Conservation (phyloP, 2,888 invertebrate genomes). For the Matsumyia berberina region DNA sequence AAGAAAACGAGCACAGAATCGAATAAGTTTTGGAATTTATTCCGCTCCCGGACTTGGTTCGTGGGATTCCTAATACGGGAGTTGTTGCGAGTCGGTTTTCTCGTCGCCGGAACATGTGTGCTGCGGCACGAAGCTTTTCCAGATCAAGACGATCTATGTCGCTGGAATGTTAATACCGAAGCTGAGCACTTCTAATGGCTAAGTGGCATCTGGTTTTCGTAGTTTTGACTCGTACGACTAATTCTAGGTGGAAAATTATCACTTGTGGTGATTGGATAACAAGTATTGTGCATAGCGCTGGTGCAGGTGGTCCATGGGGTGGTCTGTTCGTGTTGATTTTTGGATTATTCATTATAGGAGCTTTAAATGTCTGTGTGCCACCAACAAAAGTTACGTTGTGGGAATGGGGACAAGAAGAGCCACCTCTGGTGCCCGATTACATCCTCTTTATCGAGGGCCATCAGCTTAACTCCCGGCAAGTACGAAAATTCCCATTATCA, state of each 20-base stretch:
- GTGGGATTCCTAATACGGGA: conserved; percentile 32
- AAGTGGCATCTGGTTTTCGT: conserved; percentile 22
- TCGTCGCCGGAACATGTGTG: conserved; percentile 3
- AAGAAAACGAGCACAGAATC: conserved; percentile 25
- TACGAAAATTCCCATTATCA: conserved; percentile 52
- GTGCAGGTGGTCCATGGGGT: conserved; percentile 37
- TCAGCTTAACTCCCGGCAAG: conserved; percentile 29
- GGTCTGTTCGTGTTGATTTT: conserved; percentile 1
- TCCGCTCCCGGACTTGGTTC: conserved; percentile 33
- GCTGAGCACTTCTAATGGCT: conserved; percentile 28
- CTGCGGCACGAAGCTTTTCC: conserved; percentile 45
- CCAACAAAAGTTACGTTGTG: not conserved
- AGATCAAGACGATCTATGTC: conserved; percentile 50
- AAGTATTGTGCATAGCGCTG: not conserved
- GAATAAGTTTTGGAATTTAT: conserved; percentile 51
- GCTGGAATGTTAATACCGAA: conserved; percentile 48
- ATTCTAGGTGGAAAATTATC: conserved; percentile 36
- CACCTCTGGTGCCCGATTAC: not conserved
- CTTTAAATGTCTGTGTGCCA: conserved; percentile 6
- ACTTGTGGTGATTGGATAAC: conserved; percentile 42
- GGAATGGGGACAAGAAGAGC: conserved; percentile 31
- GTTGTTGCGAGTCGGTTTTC: not conserved
- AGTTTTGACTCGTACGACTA: conserved; percentile 14
- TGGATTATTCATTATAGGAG: not conserved
- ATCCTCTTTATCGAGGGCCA: conserved; percentile 52